These are phyloP conservation scores for Drosophila colorata DNA, from an alignment of 2,888 invertebrate species.

Conservation along the genomic window DNA sequence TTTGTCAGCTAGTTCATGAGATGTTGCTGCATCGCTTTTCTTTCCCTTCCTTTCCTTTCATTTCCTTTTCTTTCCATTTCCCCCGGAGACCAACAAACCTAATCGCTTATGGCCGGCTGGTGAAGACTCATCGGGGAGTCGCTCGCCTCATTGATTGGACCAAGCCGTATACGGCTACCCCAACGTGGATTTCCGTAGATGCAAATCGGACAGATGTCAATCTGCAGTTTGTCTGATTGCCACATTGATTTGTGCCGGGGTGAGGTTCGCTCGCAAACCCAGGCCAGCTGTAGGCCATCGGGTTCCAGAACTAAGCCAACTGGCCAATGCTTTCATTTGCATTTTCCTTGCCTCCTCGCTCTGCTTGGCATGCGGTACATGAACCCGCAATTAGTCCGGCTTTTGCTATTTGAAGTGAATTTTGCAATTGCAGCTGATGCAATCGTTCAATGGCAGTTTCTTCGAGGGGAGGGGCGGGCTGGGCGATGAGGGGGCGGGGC, in stretches of 20 bases:
- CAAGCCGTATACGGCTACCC: conserved; percentile 36
- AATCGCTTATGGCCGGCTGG: conserved; percentile 75
- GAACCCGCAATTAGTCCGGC: conserved; percentile 47
- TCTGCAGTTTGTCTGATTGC: conserved; percentile 71
- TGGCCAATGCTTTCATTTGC: conserved; percentile 41
- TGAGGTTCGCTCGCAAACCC: conserved; percentile 4
- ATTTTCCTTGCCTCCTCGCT: conserved; percentile 1
- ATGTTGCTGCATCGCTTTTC: not conserved
- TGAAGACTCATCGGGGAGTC: conserved; percentile 71
- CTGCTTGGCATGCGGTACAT: conserved; percentile 26
- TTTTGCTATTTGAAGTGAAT: conserved; percentile 51
- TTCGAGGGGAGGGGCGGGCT: not conserved
- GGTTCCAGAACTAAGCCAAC: conserved; percentile 19
- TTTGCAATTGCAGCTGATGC: conserved; percentile 41
- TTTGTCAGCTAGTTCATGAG: conserved; percentile 5
- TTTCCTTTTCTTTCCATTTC: conserved; percentile 24
- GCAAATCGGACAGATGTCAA: conserved; percentile 77
- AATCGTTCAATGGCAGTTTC: conserved; percentile 29
- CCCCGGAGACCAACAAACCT: conserved; percentile 78
- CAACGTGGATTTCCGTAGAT: conserved; percentile 48
- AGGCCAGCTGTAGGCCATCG: conserved; percentile 8
- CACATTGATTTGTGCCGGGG: conserved; percentile 53
- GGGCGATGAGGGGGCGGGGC: not conserved
- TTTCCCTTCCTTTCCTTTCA: conserved; percentile 1
- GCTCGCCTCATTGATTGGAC: conserved; percentile 53